Evolutionary conservation across 2,113 vertebrate genomes (phyloP), one percentile per base, ranked within the genome.

Genomic region (Shinisaurus crocodilurus): DNA sequence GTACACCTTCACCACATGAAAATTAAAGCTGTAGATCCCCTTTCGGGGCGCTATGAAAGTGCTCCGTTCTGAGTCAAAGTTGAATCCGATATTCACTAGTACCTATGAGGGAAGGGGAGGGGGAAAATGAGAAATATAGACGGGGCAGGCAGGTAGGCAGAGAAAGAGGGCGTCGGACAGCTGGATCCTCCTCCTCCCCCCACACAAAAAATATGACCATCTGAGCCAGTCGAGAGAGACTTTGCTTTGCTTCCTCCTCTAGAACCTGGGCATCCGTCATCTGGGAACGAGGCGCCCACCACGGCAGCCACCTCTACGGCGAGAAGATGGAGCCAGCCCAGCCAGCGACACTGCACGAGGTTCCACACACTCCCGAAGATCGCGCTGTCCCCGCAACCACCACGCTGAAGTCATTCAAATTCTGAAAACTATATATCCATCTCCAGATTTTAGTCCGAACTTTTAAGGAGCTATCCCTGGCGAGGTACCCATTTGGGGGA

Each of bases 21-120:
- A 99, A 97, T 99, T 99, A 97, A 99, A 99, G 98, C 99, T 99
- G 98, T 99, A 99, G 98, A 99, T 99, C 93, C 99, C 99, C 98
- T 99, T 99, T 85, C 99, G 98, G 54, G 99, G 99, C 27, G 99
- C 97, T 90, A 99, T 98, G 95, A 99, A 99, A 95, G 98, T 99
- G 97, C 99, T 99, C 94, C 98, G 97, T 94, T 99, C 99, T 79
- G 98, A 98, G 79, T 99, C 99, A 91, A 99, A 99, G 98, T 98
- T 98, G 96, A 89, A 98, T 74, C 99, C 99, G 95, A 99, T 95
- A 92, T 99, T 99, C 95, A 99, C 99, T 86, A 99, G 97, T 94
- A 99, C 98, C 99, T 99, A 95, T 0, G 91, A 90, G 3, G 91
- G 87, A 92, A 95, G 45, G 48, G 88, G 89, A 82, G 18, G 79